Percentiles rank a stretch among this genome's conserved stretches.
These are phyloP conservation scores for Galendromus occidentalis DNA, from an alignment of 1,140 invertebrate genomes.

Conservation along the genomic window DNA sequence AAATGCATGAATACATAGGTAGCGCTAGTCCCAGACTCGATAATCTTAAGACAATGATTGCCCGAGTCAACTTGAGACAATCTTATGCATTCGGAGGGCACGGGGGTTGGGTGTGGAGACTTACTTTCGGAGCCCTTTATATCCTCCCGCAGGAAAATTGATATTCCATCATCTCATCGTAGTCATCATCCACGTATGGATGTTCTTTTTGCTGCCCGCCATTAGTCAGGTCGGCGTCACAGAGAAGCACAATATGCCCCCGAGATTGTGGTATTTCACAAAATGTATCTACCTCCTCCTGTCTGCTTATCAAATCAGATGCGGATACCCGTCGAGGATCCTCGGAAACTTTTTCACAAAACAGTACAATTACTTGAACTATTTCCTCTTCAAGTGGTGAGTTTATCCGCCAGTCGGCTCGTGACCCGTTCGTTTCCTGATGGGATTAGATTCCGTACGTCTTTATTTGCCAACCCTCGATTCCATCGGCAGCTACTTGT, in stretches of 20 bases:
- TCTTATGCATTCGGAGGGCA: too few relatives aligned
- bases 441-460: too few relatives aligned
- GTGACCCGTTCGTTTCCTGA: too few relatives aligned
- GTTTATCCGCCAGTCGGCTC: too few relatives aligned
- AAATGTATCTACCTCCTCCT: slow-evolving; percentile 85
- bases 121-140: too few relatives aligned
- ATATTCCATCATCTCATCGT: slow-evolving; percentile 78
- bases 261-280: slow-evolving; percentile 89
- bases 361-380: slow-evolving; percentile 75
- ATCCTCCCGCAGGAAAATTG: slow-evolving; percentile 43
- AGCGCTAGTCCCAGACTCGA: too few relatives aligned
- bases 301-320: slow-evolving; percentile 85
- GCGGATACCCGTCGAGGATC: slow-evolving; percentile 83
- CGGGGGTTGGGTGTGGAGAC: too few relatives aligned
- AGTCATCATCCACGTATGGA: slow-evolving; percentile 85
- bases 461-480: too few relatives aligned
- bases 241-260: slow-evolving; percentile 44
- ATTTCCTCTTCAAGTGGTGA: slow-evolving; percentile 75
- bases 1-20: too few relatives aligned
- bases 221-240: slow-evolving; percentile 78
- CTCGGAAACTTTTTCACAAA: slow-evolving; percentile 90
- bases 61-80: too few relatives aligned
- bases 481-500: slow-evolving; percentile 61
- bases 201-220: slow-evolving; percentile 84
- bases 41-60: too few relatives aligned